Evolutionary conservation across 1,140 invertebrate species (phyloP).

Genomic region (Drosophila baimaii): DNA sequence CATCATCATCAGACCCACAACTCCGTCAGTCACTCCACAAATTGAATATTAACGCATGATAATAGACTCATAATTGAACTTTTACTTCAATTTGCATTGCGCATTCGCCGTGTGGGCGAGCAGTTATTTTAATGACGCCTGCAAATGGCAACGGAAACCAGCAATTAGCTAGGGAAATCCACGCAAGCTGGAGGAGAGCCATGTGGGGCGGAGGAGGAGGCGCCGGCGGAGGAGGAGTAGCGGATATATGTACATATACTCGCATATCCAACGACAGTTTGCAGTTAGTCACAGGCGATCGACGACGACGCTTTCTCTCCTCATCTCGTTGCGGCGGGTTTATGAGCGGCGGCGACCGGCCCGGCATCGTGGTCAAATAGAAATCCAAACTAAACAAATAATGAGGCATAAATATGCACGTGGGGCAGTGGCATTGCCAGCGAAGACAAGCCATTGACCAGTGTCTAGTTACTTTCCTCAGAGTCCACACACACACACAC

Average conservation of each 20-base stretch:
- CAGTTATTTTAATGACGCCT: slow-evolving; percentile 72
- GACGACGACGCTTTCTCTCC: slow-evolving; percentile 67
- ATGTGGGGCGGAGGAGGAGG: neutral
- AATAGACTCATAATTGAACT: slow-evolving; percentile 50
- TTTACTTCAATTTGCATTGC: slow-evolving; percentile 65
- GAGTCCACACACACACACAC: slow-evolving; percentile 1
- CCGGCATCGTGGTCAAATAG: slow-evolving; percentile 62
- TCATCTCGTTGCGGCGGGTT: slow-evolving; percentile 51
- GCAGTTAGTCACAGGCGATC: slow-evolving; percentile 66
- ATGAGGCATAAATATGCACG: slow-evolving; percentile 80
- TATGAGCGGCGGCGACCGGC: slow-evolving; percentile 28
- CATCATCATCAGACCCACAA: slow-evolving; percentile 2
- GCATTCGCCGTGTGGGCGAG: slow-evolving; percentile 64
- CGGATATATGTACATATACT: slow-evolving; percentile 11
- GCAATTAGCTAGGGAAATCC: slow-evolving; percentile 38
- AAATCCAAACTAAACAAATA: slow-evolving; percentile 80
- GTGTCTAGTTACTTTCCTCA: slow-evolving; percentile 63
- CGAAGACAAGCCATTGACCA: slow-evolving; percentile 37
- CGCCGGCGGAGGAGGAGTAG: neutral
- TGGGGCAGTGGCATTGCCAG: slow-evolving; percentile 46
- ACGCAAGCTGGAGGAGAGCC: slow-evolving; percentile 14
- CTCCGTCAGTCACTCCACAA: neutral
- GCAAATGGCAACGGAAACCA: slow-evolving; percentile 58
- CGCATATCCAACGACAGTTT: slow-evolving; percentile 23
- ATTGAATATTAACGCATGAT: slow-evolving; percentile 9